Evolutionary conservation across 1,140 invertebrate genomes (phyloP).

Genomic region (Sycophaga agraensis): DNA sequence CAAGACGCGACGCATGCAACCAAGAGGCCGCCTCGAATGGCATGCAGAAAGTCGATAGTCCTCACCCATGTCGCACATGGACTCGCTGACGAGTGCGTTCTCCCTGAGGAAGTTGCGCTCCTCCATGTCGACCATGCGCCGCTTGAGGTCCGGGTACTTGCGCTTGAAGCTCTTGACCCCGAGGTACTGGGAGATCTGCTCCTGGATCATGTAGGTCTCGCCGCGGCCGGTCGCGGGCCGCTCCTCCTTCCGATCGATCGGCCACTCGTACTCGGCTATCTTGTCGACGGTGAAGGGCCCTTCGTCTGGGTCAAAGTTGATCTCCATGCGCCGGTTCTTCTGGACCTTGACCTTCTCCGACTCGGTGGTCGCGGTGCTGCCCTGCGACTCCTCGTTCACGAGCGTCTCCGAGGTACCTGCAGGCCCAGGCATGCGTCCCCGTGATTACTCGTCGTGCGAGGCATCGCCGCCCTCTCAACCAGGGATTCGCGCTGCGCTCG

Average conservation of each 20-base stretch:
- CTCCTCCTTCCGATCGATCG: conserved; percentile 78
- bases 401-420: conserved; percentile 59
- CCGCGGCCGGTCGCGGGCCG: conserved; percentile 78
- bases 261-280: conserved; percentile 94
- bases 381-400: conserved; percentile 76
- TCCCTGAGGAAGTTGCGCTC: conserved; percentile 87
- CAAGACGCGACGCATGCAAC: too few relatives aligned
- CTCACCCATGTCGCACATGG: conserved; percentile 85
- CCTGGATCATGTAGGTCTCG: conserved; percentile 84
- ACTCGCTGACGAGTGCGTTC: conserved; percentile 83
- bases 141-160: conserved; percentile 87
- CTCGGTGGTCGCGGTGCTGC: conserved; percentile 69
- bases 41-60: too few relatives aligned
- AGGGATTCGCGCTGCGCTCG: too few relatives aligned
- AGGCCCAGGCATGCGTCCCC: not conserved
- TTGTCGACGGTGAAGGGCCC: conserved; percentile 80
- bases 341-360: conserved; percentile 68
- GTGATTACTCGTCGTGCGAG: too few relatives aligned
- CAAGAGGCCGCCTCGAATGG: too few relatives aligned
- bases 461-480: too few relatives aligned
- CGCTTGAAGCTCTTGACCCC: conserved; percentile 94
- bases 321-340: conserved; percentile 70
- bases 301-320: conserved; percentile 68
- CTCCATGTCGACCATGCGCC: conserved; percentile 83
- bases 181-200: conserved; percentile 89